Evolutionary conservation across 2,797 vertebrate species (phyloP).

Genomic region (Austrolebias charrua): DNA sequence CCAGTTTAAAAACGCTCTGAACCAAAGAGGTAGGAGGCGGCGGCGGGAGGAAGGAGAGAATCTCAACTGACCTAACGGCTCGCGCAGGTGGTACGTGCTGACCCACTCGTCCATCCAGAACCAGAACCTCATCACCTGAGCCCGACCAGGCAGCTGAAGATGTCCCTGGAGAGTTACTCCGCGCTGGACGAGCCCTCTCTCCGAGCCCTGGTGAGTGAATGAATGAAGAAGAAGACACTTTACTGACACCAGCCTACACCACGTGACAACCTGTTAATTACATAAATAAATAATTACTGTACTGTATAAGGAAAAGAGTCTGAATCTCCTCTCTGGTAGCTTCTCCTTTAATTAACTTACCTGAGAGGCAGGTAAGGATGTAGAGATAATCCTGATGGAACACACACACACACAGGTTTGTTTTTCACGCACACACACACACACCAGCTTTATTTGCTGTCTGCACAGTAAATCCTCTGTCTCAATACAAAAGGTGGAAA

Average conservation of each 20-base stretch:
- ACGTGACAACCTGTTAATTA: no score
- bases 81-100: constrained; percentile 60
- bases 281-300: no score
- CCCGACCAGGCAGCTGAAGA: constrained; percentile 29
- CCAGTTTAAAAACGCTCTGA: neutral
- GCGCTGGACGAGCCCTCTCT: constrained; percentile 86
- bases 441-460: neutral
- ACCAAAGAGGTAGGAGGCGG: neutral
- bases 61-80: neutral
- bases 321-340: neutral
- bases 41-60: neutral
- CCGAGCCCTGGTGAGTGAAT: constrained; percentile 84
- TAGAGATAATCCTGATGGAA: constrained; percentile 22
- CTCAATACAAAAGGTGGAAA: neutral
- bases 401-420: neutral
- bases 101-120: neutral
- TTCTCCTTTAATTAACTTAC: constrained; percentile 11
- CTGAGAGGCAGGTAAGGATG: constrained; percentile 14
- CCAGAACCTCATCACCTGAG: constrained; percentile 46
- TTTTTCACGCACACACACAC: neutral
- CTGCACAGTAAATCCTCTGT: neutral
- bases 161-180: constrained; percentile 83
- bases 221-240: neutral
- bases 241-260: neutral
- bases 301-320: neutral